Conservation (phyloP, 2,113 vertebrate species). For the Xenopus tropicalis region UCB_Xtro_10.0 CM004445.2:48178001-48178500, state of each 20-base stretch:
- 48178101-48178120: conserved; percentile 8
- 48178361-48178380: neutral
- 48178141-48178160: conserved; percentile 14
- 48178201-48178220: neutral
- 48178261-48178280: neutral
- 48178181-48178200: conserved; percentile 21
- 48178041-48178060: conserved; percentile 35
- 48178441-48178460: too few species aligned
- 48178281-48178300: neutral
- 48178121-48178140: neutral
- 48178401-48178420: neutral
- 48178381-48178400: neutral
- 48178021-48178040: conserved; percentile 20
- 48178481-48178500: too few species aligned
- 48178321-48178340: neutral
- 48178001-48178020: conserved; percentile 45
- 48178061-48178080: conserved; percentile 41
- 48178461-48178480: too few species aligned
- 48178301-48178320: neutral
- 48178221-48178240: conserved; percentile 3
- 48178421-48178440: too few species aligned
- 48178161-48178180: conserved; percentile 12
- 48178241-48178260: conserved; percentile 3
- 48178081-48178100: conserved; percentile 35
- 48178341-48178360: neutral